Conservation (phyloP, 2,888 invertebrate species). For the Drosophila meridionalis region DNA sequence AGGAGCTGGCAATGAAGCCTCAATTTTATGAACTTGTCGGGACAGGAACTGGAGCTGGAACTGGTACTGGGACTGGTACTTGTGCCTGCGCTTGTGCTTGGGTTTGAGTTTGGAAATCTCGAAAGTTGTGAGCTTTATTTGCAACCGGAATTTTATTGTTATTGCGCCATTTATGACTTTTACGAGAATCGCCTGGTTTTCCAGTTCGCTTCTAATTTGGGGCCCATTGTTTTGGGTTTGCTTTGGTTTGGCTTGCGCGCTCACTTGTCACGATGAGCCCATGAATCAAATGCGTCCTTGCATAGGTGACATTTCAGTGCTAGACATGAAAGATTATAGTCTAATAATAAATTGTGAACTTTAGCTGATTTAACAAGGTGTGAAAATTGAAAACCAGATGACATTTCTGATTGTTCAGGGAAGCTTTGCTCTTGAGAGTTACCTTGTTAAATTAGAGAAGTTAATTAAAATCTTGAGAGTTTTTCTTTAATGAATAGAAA, state of each 20-base stretch:
- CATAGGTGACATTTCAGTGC: conserved; percentile 24
- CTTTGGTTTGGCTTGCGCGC: neutral
- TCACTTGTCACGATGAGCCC: conserved; percentile 26
- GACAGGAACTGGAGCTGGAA: conserved; percentile 19
- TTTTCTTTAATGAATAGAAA: neutral
- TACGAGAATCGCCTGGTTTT: conserved; percentile 61
- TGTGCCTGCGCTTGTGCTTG: conserved; percentile 27
- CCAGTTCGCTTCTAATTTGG: conserved; percentile 56
- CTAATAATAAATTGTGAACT: neutral
- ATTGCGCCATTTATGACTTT: conserved; percentile 77
- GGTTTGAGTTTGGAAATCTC: conserved; percentile 48
- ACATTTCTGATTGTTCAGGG: neutral
- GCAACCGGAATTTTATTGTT: conserved; percentile 80
- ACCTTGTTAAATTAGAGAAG: neutral
- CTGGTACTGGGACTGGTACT: conserved; percentile 14
- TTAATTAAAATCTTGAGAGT: neutral
- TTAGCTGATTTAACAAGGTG: conserved; percentile 9
- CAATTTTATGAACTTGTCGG: conserved; percentile 69
- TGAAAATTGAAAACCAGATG: neutral
- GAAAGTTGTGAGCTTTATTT: conserved; percentile 72
- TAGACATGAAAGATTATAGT: conserved; percentile 24
- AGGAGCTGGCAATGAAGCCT: conserved; percentile 54
- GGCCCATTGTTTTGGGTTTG: conserved; percentile 48
- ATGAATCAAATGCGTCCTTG: conserved; percentile 38
- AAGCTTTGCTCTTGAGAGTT: neutral